A percentile compares a stretch with the other conserved stretches of the same genome.
These are phyloP conservation scores for Rhynchophorus ferrugineus DNA, from an alignment of 1,140 invertebrate species.

Conservation along the genomic window DNA sequence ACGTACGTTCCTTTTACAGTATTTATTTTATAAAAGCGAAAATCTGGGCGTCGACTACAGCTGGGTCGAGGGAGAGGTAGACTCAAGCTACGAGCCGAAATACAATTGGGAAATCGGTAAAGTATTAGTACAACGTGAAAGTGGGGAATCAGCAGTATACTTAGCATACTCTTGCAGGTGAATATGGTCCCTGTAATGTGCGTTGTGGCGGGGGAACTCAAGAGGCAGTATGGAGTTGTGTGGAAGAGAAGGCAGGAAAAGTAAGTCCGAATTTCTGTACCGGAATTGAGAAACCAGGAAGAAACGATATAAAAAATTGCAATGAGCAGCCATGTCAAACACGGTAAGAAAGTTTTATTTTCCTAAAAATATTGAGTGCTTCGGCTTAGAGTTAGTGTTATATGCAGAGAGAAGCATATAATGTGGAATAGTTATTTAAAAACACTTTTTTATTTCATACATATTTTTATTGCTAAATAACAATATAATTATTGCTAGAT, in stretches of 20 bases:
- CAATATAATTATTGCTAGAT: too few relatives aligned
- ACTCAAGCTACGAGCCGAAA: slow-evolving; percentile 35
- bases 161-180: too few relatives aligned
- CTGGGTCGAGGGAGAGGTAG: slow-evolving; percentile 36
- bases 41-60: slow-evolving; percentile 43
- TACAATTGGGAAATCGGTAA: slow-evolving; percentile 45
- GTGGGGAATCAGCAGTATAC: too few relatives aligned
- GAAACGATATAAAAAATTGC: slow-evolving; percentile 39
- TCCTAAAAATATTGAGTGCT: too few relatives aligned
- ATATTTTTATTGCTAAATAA: too few relatives aligned
- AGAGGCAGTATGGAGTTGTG: slow-evolving; percentile 40
- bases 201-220: slow-evolving; percentile 44
- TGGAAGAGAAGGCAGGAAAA: slow-evolving; percentile 43
- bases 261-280: slow-evolving; percentile 43
- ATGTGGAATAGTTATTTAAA: too few relatives aligned
- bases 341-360: slow-evolving; percentile 34
- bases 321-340: slow-evolving; percentile 42
- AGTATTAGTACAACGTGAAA: not conserved
- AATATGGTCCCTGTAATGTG: slow-evolving; percentile 42
- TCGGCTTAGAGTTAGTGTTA: too few relatives aligned
- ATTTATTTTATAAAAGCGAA: slow-evolving; percentile 36
- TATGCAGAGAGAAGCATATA: too few relatives aligned
- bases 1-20: slow-evolving; percentile 36
- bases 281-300: slow-evolving; percentile 33
- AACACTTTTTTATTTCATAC: too few relatives aligned